Evolutionary conservation across 2,888 invertebrate species (phyloP), one percentile per base, ranked within the genome.

Genomic region (Sepioteuthis lessoniana): DNA sequence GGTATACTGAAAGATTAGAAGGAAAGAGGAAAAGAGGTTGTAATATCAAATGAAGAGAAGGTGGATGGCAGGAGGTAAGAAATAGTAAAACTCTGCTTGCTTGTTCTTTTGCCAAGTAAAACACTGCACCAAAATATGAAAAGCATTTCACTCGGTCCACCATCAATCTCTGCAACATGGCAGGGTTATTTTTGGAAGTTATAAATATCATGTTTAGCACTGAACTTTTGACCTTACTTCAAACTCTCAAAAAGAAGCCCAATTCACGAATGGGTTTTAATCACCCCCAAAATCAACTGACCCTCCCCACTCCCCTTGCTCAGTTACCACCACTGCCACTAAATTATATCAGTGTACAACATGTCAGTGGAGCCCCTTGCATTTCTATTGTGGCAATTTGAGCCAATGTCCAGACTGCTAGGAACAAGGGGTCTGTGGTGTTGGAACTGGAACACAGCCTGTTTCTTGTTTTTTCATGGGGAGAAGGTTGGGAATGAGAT

Each of bases 231-330:
- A 76, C 76, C 76, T 76, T 76, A 31, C 76, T 76, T 76, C 16
- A 76, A 76, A 76, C 60, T 76, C 76, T n/a, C 76, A 76, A 76
- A 76, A 76, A 76, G n/a, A 76, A 76, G n/a, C 10, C 76, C 76
- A 76, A 76, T 76, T 76, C 76, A 76, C n/a, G 76, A 76, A 76
- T n/a, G 76, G 76, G n/a, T 76, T n/a, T 76, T 76, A 76, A 76
- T n/a, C 76, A n/a, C 76, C 76, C 28, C 31, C 55, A 5, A n/a
- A 76, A n/a, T n/a, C 76, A 76, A 76, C 60, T n/a, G 31, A 76
- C 76, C 31, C n/a, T 13, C 76, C 10, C 19, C n/a, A n/a, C 13
- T 55, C 25, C 16, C 21, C 28, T 28, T 28, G 28, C 55, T 25
- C n/a, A 0, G 2, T n/a, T 13, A 76, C 76, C 3, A n/a, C 76